phyloP scores from a whole-genome alignment of 2,888 invertebrate species.

The Tipula vernalis region DNA sequence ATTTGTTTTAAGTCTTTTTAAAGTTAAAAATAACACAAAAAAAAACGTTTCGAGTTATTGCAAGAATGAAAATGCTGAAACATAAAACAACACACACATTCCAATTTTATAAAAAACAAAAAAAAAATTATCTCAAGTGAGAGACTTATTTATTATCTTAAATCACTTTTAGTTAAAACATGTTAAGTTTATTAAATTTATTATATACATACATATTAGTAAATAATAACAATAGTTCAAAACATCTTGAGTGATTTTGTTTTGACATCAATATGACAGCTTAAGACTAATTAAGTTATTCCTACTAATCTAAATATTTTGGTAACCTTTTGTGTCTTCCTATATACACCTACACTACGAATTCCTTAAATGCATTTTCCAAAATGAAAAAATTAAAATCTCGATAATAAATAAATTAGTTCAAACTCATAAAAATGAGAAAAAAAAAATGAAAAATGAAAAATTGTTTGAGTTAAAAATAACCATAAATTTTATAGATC shows the following conservation, averaged over 20 bases:
- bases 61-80: not conserved
- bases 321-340: not conserved
- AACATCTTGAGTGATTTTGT: not conserved
- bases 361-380: not conserved
- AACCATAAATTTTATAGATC: not conserved
- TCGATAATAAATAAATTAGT: not conserved
- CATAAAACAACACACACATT: conserved; percentile 4
- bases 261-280: not conserved
- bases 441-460: not conserved
- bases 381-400: not conserved
- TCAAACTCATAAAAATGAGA: not conserved
- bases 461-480: not conserved
- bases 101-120: not conserved
- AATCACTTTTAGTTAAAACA: not conserved
- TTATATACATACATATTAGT: not conserved
- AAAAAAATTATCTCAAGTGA: not conserved
- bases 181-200: not conserved
- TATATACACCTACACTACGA: not conserved
- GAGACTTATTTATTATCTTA: not conserved
- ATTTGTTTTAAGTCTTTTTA: not conserved
- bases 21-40: not conserved
- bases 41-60: not conserved
- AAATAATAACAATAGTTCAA: not conserved
- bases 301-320: not conserved
- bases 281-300: not conserved